Base-by-base conservation (phyloP, 37 sponge, comb jelly and placozoan genomes). In the Axinella damicornis region DNA sequence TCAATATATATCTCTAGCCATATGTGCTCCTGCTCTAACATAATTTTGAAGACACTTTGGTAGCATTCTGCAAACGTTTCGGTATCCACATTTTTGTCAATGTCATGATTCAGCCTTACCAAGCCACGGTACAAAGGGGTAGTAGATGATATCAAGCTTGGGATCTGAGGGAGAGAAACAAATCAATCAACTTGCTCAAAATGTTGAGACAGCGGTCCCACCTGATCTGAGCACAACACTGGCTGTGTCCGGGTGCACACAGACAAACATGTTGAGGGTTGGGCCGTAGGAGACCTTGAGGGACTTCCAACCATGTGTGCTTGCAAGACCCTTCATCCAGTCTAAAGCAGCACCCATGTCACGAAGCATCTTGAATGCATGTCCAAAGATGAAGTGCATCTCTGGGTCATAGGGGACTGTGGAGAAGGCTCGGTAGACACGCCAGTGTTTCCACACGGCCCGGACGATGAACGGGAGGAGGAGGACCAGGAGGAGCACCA, bases 111-210 rank as follows among this genome's bases (percentile, higher is more conserved):
- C n/a, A n/a, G n/a, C 41, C 85, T 68, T 65, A 93, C 94, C 94
- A 36, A 93, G 76, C 94, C 94, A 93, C 0, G 87, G 87, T 21
- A 71, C 24, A 1, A 93, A 41, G 32, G 79, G 65, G 61, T 72
- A 19, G 58, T 92, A 92, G 16, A 81, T 39, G 1, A 74, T 12
- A 5, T 88, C 88, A 0, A 68, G n/a, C 63, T 92, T 92, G 20
- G 93, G 94, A 57, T 93, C 94, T 93, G 80, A 15, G 28, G 33
- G 22, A 15, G 20, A 25, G 20, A 41, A 0, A 61, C 72, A 25
- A 71, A 36, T 13, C 20, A 37, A 24, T 21, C 41, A 38, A 61
- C 11, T 5, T n/a, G 11, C 46, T 46, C 46, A 46, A 46, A n/a
- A 46, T 46, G 46, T 46, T 4, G 6, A 46, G 46, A 46, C 46